Evolutionary conservation across 2,797 vertebrate species (phyloP).

Genomic region (Sebastes jordani): DNA sequence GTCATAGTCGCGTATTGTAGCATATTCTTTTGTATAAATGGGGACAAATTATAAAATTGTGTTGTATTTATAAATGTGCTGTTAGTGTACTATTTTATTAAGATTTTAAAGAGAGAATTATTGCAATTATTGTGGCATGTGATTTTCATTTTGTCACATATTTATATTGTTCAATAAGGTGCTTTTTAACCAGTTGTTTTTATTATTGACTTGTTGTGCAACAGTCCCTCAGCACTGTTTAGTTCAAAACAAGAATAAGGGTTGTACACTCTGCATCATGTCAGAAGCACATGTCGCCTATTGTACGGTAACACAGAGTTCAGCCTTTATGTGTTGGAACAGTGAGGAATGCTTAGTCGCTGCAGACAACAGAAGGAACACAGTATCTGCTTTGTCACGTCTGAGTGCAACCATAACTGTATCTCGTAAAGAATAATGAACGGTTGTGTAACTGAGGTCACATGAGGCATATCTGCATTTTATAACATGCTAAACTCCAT

Average conservation of each 20-base stretch:
- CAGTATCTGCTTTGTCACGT: not conserved
- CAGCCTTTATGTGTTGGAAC: not conserved
- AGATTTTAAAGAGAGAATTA: not conserved
- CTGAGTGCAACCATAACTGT: not conserved
- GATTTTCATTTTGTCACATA: not conserved
- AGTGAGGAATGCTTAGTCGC: constrained; percentile 2
- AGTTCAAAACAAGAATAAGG: not conserved
- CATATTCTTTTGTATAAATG: not conserved
- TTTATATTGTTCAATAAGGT: constrained; percentile 7
- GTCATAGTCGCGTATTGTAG: not conserved
- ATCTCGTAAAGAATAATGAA: constrained; percentile 10
- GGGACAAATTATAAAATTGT: not conserved
- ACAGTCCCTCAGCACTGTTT: not conserved
- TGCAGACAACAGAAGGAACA: constrained; percentile 1
- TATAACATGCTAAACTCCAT: not conserved
- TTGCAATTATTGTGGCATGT: not conserved
- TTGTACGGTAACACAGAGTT: not conserved
- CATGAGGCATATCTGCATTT: not conserved
- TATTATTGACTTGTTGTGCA: not conserved
- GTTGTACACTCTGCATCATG: not conserved
- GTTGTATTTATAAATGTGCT: constrained; percentile 18
- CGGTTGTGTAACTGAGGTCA: not conserved
- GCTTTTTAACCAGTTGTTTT: not conserved
- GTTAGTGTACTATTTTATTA: constrained; percentile 13
- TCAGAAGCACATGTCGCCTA: not conserved